Evolutionary conservation across 2,888 invertebrate genomes (phyloP).

Genomic region (Heliconius charithonia): DNA sequence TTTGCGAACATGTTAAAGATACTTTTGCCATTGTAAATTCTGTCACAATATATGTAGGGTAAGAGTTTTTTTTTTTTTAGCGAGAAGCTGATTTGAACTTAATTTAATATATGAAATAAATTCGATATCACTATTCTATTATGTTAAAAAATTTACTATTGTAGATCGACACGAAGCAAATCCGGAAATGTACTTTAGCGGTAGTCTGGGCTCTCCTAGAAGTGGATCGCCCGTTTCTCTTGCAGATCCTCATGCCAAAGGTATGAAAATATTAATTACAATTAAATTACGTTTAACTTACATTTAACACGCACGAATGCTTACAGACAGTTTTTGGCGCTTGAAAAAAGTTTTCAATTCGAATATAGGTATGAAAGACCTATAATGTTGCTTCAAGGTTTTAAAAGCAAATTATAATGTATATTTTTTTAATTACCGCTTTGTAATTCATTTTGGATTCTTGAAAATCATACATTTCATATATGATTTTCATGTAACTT

Average conservation of each 20-base stretch:
- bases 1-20: too few species aligned
- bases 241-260: conserved; percentile 72
- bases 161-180: conserved; percentile 75
- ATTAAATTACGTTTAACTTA: background rate
- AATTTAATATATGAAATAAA: background rate
- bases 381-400: too few species aligned
- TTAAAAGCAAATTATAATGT: background rate
- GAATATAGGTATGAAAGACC: too few species aligned
- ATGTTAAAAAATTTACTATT: too few species aligned
- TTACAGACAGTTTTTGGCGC: too few species aligned
- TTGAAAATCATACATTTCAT: too few species aligned
- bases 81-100: too few species aligned
- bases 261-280: conserved; percentile 52
- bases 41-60: too few species aligned
- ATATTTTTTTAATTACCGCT: background rate
- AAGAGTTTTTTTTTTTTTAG: too few species aligned
- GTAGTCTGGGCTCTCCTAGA: conserved; percentile 73
- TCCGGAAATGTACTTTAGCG: conserved; percentile 79
- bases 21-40: too few species aligned
- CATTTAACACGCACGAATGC: too few species aligned
- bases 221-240: conserved; percentile 72
- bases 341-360: too few species aligned
- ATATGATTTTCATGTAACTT: conserved; percentile 32
- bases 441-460: background rate
- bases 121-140: background rate